phyloP scores from a whole-genome alignment of 53 echinoderm and acorn worm species.

The Apostichopus leukothele region DNA sequence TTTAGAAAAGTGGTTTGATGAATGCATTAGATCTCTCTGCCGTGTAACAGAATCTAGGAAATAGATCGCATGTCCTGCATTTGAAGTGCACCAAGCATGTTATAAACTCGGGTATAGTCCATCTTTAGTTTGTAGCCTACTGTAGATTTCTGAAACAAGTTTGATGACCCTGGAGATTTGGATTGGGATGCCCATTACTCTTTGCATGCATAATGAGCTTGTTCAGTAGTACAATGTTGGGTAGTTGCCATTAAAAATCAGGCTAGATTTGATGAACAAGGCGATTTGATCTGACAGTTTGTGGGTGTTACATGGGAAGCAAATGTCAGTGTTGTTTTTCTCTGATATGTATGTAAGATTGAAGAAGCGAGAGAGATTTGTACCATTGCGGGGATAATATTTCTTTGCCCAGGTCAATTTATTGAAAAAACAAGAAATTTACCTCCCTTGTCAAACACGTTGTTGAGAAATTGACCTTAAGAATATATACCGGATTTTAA shows the following conservation, averaged over 20 bases:
- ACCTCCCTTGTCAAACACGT: background rate
- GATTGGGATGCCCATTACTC: background rate
- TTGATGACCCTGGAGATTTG: background rate
- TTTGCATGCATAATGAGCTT: background rate
- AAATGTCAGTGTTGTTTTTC: background rate
- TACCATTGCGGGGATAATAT: background rate
- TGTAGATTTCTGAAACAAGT: background rate
- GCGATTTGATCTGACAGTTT: background rate
- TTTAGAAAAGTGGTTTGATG: background rate
- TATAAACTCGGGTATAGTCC: background rate
- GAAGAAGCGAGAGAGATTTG: background rate
- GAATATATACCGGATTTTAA: background rate
- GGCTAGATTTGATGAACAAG: background rate
- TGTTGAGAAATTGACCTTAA: background rate
- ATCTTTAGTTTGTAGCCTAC: background rate
- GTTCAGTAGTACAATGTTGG: background rate
- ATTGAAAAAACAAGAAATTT: background rate
- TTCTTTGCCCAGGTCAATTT: background rate
- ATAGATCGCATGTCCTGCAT: background rate
- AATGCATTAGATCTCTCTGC: background rate
- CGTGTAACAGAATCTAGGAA: background rate
- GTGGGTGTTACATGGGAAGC: background rate
- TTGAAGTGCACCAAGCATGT: background rate
- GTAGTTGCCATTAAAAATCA: background rate
- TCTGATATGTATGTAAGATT: background rate